Base-by-base conservation (phyloP, 1,140 invertebrate genomes). In the Lordiphosa stackelbergi region DNA sequence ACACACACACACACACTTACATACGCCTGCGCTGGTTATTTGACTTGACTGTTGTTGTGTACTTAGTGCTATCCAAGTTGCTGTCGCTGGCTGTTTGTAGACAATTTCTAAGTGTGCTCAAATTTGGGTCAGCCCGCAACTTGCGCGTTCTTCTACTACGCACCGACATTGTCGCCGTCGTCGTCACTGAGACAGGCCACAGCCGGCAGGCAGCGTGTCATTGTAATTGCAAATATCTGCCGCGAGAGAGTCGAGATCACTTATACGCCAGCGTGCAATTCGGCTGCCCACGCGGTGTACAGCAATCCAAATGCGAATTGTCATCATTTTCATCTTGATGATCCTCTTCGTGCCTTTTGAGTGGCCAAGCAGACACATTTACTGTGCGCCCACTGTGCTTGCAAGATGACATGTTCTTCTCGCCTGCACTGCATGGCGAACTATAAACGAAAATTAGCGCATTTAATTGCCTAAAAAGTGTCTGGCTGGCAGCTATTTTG, bases 191-290 rank as follows among this genome's bases (percentile, higher is more conserved):
- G 55, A 34, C 48, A 53, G 55, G 9, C 51, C 35, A 40, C 37
- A 42, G 34, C 45, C 53, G 35, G 53, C 58, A 70, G 28, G 28
- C 65, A 59, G 62, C 73, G 74, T 85, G 81, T 85, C 81, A 85
- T 85, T 85, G 81, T 85, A 85, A 85, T 85, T 85, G 81, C 81
- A 85, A 85, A 85, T 85, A 84, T 77, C 73, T 60, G 36, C 69
- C 63, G 56, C 66, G 66, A 62, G 36, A 40, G 49, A 53, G 28
- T 34, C 49, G 53, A 49, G 41, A 43, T 45, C 8, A 45, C 3
- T 46, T 9, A 28, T n/a, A 45, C 35, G 66, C 60, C 69, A 68
- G 53, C 60, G 55, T 65, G 62, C 57, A 73, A 60, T 79, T 62
- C 34, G 57, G 49, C 74, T 46, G 53, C 77, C 77, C 72, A 75